Conservation (phyloP, 2,113 vertebrate species). For the Heloderma charlesbogerti region DNA sequence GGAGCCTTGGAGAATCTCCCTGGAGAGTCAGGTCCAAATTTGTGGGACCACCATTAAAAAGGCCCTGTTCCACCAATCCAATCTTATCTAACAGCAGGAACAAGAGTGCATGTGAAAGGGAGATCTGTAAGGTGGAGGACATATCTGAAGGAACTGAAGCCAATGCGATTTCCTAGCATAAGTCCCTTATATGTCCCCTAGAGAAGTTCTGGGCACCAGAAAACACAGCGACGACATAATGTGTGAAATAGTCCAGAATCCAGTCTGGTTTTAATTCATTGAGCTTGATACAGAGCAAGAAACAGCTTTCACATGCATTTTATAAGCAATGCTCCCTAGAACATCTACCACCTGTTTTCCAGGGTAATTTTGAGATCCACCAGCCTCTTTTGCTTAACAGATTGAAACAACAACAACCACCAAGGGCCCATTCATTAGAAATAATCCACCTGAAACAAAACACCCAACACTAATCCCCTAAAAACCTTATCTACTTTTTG, state of each 20-base stretch:
- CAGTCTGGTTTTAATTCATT: not conserved
- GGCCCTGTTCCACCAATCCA: not conserved
- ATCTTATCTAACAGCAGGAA: not conserved
- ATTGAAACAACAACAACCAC: conserved; percentile 31
- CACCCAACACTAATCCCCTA: conserved; percentile 56
- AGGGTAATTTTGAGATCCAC: conserved; percentile 26
- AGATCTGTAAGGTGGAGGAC: too few species aligned
- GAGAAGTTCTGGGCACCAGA: not conserved
- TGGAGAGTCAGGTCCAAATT: not conserved
- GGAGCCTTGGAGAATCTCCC: not conserved
- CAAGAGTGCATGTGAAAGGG: not conserved
- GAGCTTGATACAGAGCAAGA: not conserved
- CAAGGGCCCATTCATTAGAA: conserved; percentile 45
- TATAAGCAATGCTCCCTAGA: not conserved
- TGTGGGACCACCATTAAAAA: not conserved
- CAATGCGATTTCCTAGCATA: not conserved
- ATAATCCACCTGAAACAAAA: conserved; percentile 69
- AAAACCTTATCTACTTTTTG: conserved; percentile 73
- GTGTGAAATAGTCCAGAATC: not conserved
- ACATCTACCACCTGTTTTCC: not conserved
- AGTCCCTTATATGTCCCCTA: not conserved
- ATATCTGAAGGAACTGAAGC: not conserved
- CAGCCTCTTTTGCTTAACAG: not conserved
- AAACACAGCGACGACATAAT: not conserved
- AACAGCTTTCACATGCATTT: not conserved